Conservation (phyloP, 2,888 invertebrate genomes). For the Agrochola lychnidis region DNA sequence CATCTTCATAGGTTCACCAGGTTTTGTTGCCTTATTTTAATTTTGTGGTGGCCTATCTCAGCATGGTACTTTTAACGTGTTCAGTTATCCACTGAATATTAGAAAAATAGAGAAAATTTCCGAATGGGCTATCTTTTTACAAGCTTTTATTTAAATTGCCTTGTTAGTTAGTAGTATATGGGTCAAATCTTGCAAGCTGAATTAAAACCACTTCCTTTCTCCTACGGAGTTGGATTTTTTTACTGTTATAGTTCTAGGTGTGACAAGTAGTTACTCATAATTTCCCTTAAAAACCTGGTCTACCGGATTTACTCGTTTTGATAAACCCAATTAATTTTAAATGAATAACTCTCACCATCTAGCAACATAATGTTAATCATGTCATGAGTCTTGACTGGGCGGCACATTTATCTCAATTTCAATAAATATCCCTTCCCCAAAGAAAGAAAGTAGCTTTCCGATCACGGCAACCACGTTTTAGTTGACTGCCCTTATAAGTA, state of each 20-base stretch:
- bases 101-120: background rate
- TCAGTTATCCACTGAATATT: background rate
- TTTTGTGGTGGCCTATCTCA: background rate
- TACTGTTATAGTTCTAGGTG: too few relatives aligned
- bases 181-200: too few relatives aligned
- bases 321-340: constrained; percentile 5
- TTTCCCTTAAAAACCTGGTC: background rate
- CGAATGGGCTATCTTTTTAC: too few relatives aligned
- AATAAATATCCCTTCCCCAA: constrained; percentile 6
- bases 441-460: constrained; percentile 52
- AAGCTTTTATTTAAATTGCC: too few relatives aligned
- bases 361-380: background rate
- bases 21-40: background rate
- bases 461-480: constrained; percentile 13
- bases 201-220: too few relatives aligned
- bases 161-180: too few relatives aligned
- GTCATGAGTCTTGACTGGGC: constrained; percentile 7
- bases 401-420: constrained; percentile 23
- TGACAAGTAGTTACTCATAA: too few relatives aligned
- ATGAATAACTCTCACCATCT: constrained; percentile 10
- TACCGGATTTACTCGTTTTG: background rate
- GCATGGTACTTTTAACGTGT: background rate
- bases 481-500: constrained; percentile 41
- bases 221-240: too few relatives aligned
- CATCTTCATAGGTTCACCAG: background rate